Evolutionary conservation across 2,113 vertebrate species (phyloP).

Genomic region (Anser brachyrhynchus): DNA sequence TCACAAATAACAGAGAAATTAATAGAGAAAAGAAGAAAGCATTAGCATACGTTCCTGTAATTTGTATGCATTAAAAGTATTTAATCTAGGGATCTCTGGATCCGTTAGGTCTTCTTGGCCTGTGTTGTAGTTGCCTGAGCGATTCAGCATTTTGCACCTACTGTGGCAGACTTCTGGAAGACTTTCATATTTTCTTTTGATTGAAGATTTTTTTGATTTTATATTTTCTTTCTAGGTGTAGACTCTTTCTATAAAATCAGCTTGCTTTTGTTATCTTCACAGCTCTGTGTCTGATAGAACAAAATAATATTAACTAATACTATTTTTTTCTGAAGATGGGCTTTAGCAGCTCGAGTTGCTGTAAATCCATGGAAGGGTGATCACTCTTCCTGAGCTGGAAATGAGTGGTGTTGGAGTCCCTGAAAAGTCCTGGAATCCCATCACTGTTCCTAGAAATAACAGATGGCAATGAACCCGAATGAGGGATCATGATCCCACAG

Average conservation of each 20-base stretch:
- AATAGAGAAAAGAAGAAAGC: background rate
- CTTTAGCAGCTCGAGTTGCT: background rate
- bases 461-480: background rate
- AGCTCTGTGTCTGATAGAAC: background rate
- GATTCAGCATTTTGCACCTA: background rate
- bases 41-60: background rate
- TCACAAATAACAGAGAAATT: background rate
- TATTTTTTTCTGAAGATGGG: background rate
- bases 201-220: background rate
- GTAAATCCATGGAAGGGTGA: background rate
- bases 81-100: background rate
- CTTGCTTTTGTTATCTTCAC: background rate
- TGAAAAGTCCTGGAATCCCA: background rate
- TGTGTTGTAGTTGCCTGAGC: background rate
- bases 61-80: background rate
- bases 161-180: background rate
- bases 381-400: background rate
- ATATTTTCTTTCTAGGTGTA: background rate
- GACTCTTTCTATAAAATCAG: background rate
- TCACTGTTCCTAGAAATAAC: background rate
- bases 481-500: rapidly evolving
- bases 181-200: background rate
- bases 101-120: background rate
- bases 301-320: background rate
- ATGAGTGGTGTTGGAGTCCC: background rate